Conservation (phyloP, 1,140 invertebrate genomes). For the Drosophila dunni region DNA sequence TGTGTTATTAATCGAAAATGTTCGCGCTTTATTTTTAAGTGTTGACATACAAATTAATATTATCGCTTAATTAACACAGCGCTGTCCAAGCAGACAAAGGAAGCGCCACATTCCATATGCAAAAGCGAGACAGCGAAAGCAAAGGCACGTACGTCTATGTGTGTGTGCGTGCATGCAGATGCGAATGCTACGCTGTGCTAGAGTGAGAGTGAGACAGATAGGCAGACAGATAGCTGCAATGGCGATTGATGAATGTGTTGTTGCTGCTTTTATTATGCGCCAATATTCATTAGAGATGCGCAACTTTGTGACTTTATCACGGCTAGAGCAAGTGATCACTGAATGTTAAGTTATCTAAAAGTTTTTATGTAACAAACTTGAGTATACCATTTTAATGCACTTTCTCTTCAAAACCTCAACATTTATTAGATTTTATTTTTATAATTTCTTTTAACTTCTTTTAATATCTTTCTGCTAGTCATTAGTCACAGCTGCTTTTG, state of each 20-base stretch:
- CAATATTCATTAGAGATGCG: conserved; percentile 47
- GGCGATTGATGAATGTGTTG: conserved; percentile 46
- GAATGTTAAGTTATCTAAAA: not conserved
- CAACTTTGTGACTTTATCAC: not conserved
- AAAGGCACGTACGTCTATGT: not conserved
- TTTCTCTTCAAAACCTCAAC: not conserved
- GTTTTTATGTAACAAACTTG: no score
- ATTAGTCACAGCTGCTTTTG: not conserved
- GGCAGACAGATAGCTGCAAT: conserved; percentile 22
- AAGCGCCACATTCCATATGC: not conserved
- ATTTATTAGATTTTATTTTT: not conserved
- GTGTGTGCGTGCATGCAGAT: not conserved
- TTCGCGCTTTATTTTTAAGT: conserved; percentile 76
- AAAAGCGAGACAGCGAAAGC: conserved; percentile 1
- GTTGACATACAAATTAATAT: conserved; percentile 84
- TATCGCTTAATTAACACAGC: conserved; percentile 80
- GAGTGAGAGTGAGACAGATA: conserved; percentile 32
- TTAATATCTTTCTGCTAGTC: not conserved
- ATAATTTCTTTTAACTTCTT: not conserved
- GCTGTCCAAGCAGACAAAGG: conserved; percentile 35
- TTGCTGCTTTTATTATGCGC: conserved; percentile 23
- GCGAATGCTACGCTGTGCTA: not conserved
- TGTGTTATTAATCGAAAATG: conserved; percentile 79
- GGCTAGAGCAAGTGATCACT: no score
- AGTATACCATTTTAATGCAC: no score